Percentiles rank a stretch among this genome's conserved stretches.
Conservation (phyloP, 2,113 vertebrate species). For the Anolis carolinensis region DNA sequence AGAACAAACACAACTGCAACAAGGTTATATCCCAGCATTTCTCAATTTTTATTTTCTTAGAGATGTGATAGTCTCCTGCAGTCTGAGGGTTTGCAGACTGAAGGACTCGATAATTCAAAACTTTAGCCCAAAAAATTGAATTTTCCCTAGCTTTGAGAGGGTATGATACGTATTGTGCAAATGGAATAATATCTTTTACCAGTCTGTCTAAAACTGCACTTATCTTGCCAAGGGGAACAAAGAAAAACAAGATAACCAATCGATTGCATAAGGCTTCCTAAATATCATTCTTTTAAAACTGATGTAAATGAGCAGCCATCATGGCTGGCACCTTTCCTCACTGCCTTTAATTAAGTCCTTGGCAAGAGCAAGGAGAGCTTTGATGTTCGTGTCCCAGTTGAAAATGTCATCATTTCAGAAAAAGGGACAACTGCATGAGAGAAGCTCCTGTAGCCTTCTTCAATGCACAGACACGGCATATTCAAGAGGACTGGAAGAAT, state of each 20-base stretch:
- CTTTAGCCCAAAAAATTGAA: too few species aligned
- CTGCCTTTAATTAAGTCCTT: slow-evolving; percentile 48
- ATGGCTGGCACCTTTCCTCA: slow-evolving; percentile 16
- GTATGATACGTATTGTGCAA: not conserved
- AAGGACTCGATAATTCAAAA: too few species aligned
- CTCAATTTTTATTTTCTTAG: too few species aligned
- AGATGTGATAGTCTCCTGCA: too few species aligned
- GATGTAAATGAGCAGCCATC: slow-evolving; percentile 38
- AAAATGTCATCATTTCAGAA: not conserved
- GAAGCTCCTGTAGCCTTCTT: slow-evolving; percentile 21
- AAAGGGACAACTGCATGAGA: not conserved
- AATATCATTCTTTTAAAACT: slow-evolving; percentile 26
- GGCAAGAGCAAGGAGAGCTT: not conserved
- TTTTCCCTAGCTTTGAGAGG: too few species aligned
- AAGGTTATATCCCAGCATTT: too few species aligned
- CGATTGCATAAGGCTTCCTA: slow-evolving; percentile 5
- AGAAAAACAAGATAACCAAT: slow-evolving; percentile 4
- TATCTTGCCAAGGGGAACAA: slow-evolving; percentile 39
- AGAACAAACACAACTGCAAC: too few species aligned
- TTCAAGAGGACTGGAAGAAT: not conserved
- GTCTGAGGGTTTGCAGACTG: too few species aligned
- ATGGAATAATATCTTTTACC: not conserved
- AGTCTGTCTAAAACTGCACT: not conserved
- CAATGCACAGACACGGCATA: not conserved
- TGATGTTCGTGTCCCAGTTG: slow-evolving; percentile 3